Conservation (phyloP, 2,797 vertebrate genomes). For the Enteromius paludinosus region DNA sequence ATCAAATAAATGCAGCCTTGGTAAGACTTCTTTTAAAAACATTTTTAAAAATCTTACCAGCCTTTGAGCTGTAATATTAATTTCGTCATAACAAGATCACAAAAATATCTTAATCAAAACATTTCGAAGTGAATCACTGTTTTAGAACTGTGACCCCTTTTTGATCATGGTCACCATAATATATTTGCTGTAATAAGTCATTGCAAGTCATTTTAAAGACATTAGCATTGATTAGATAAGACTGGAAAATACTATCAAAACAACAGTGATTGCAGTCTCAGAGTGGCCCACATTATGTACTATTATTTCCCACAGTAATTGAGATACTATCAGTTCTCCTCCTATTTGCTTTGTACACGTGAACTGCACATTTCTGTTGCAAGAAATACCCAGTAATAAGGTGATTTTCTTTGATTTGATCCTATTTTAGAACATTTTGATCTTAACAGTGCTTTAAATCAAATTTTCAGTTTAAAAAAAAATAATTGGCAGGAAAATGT, state of each 20-base stretch:
- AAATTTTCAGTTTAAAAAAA: slow-evolving; percentile 5
- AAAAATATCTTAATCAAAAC: background rate
- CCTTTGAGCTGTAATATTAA: background rate
- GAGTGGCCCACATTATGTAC: slow-evolving; percentile 9
- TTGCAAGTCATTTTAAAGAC: slow-evolving; percentile 6
- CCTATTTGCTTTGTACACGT: slow-evolving; percentile 14
- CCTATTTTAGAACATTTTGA: slow-evolving; percentile 1
- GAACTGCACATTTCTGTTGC: slow-evolving; percentile 27
- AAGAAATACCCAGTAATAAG: background rate
- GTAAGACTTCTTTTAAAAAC: too few relatives aligned
- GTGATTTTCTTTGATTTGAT: slow-evolving; percentile 26
- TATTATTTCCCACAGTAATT: slow-evolving; percentile 34
- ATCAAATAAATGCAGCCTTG: too few relatives aligned
- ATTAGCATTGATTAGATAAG: slow-evolving; percentile 40
- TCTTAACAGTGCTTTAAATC: slow-evolving; percentile 11
- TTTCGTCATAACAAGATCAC: background rate
- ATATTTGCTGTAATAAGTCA: slow-evolving; percentile 7
- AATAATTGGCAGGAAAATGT: background rate
- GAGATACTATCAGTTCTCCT: slow-evolving; percentile 43
- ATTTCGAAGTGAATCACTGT: background rate
- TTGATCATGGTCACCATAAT: slow-evolving; percentile 23
- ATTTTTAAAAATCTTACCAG: too few relatives aligned
- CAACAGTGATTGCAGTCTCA: slow-evolving; percentile 32
- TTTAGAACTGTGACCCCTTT: slow-evolving; percentile 6
- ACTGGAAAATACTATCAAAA: slow-evolving; percentile 16